A percentile compares a stretch with the other conserved stretches of the same genome.
Evolutionary conservation across 2,113 vertebrate species (phyloP).

Genomic region (Erinaceus europaeus): DNA sequence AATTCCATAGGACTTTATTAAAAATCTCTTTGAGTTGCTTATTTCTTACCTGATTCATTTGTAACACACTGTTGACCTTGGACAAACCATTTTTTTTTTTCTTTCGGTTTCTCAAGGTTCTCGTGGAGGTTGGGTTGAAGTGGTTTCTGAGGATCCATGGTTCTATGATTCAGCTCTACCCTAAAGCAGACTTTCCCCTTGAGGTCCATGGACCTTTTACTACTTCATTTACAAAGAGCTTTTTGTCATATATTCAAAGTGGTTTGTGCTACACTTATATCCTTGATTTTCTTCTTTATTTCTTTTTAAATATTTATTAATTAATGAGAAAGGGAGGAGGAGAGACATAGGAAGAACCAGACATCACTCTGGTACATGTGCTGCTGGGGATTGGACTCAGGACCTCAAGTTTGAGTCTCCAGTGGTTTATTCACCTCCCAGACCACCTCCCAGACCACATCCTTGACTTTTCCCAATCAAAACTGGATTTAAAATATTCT

Average conservation of each 20-base stretch:
- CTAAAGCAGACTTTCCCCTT: background rate
- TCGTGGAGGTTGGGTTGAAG: background rate
- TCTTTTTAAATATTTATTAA: too few relatives aligned
- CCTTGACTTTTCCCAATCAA: background rate
- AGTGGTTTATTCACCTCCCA: too few relatives aligned
- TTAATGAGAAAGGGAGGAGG: too few relatives aligned
- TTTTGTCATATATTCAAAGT: background rate
- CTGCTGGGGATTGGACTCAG: too few relatives aligned
- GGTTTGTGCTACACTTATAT: background rate
- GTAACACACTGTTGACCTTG: slow-evolving; percentile 1
- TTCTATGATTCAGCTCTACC: background rate
- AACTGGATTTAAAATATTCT: background rate
- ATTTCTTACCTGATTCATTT: background rate
- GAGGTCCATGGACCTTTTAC: rapidly evolving
- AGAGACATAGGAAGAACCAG: too few relatives aligned
- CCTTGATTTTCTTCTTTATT: too few relatives aligned
- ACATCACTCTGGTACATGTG: too few relatives aligned
- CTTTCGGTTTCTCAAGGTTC: too few relatives aligned
- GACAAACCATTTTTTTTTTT: background rate
- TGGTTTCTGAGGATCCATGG: background rate
- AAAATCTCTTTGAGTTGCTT: background rate
- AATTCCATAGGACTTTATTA: background rate
- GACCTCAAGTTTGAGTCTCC: too few relatives aligned
- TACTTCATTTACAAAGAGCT: background rate
- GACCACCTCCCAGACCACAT: too few relatives aligned